Base-by-base conservation (phyloP, 2,888 invertebrate genomes). In the Acanthococcus lagerstroemiae region DNA sequence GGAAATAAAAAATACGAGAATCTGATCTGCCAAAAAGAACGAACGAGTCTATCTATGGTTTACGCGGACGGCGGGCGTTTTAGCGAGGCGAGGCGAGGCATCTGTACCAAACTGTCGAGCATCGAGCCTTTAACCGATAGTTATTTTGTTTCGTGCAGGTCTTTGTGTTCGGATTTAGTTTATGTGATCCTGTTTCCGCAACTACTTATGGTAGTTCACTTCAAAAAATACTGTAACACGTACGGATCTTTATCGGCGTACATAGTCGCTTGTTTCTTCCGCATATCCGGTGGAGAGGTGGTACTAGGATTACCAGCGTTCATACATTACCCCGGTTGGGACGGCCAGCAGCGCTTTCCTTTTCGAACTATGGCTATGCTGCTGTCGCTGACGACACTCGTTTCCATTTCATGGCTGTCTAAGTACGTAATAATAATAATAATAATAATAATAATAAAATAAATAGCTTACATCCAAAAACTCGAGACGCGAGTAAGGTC, bases 101-200 rank as follows among this genome's bases (percentile, higher is more conserved):
- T n/a, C n/a, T n/a, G n/a, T n/a, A n/a, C n/a, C n/a, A n/a, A n/a
- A n/a, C n/a, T n/a, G n/a, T n/a, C n/a, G n/a, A n/a, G n/a, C n/a
- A n/a, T n/a, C n/a, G 12, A 37, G 3, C 2, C n/a, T 37, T 37
- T 37, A 37, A 37, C n/a, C 37, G n/a, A n/a, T n/a, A n/a, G n/a
- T n/a, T 37, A 3, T 2, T 37, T n/a, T 9, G n/a, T 37, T 37
- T 37, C n/a, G 37, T 70, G 0, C 77, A 89, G 89, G 88, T 95
- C 94, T 69, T 90, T 99, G 85, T 97, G 97, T 79, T 95, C 96
- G 54, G 99, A 99, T 79, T 81, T 99, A 76, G 96, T 99, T 71
- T 99, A 96, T 82, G 95, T 96, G 72, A 95, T 99, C 75, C 84
- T 99, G 72, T 99, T 99, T 78, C 97, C 99, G 0, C 99, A 95